phyloP scores from a whole-genome alignment of 2,113 vertebrate genomes.

The Recurvirostra avosetta region DNA sequence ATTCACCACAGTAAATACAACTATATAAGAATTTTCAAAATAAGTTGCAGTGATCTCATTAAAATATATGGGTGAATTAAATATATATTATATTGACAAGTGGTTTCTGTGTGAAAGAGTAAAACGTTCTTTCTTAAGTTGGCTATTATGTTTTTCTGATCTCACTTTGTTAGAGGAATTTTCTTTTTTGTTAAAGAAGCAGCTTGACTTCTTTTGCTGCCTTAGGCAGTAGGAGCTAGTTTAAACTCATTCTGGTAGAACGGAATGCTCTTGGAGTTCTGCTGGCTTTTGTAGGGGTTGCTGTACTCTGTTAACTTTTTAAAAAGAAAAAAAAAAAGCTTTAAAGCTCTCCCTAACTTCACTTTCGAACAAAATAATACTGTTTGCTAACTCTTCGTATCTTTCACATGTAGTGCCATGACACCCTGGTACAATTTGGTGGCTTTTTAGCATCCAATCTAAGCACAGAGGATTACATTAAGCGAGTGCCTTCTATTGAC shows the following conservation, averaged over 20 bases:
- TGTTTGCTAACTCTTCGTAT: background rate
- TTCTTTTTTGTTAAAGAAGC: background rate
- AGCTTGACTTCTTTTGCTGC: background rate
- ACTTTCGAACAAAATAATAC: background rate
- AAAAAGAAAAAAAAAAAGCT: background rate
- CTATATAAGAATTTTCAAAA: background rate
- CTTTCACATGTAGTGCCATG: slow-evolving; percentile 86
- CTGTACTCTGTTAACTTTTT: background rate
- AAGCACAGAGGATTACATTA: slow-evolving; percentile 99
- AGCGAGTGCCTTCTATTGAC: slow-evolving; percentile 94
- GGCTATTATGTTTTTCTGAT: background rate
- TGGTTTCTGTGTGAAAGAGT: background rate
- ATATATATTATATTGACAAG: background rate
- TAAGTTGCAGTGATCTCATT: background rate
- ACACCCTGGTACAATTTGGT: slow-evolving; percentile 96
- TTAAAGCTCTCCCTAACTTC: background rate
- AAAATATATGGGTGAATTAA: background rate
- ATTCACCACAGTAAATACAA: background rate
- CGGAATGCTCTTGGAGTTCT: background rate
- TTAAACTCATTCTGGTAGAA: background rate
- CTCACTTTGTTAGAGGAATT: background rate
- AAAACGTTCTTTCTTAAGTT: background rate
- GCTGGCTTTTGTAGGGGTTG: background rate
- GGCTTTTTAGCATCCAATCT: slow-evolving; percentile 98
- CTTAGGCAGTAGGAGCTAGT: background rate